Conservation (phyloP, 1,140 invertebrate genomes). For the Idris sp. region DNA sequence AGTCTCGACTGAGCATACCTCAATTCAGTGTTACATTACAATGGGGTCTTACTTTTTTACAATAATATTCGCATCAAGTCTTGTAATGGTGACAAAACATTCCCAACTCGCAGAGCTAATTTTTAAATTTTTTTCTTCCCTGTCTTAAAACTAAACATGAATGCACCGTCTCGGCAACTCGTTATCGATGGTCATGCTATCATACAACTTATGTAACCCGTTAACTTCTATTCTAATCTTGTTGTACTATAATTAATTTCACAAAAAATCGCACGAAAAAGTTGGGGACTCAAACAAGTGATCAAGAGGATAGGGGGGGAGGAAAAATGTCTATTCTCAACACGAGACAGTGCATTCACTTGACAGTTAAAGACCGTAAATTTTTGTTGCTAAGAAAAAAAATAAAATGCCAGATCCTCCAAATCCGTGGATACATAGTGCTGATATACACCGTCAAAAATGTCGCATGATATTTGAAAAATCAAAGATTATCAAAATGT, state of each 20-base stretch:
- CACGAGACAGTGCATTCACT: slow-evolving; percentile 25
- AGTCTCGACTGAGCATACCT: slow-evolving; percentile 68
- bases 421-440: slow-evolving; percentile 68
- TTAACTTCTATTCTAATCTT: too few relatives aligned
- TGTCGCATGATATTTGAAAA: slow-evolving; percentile 69
- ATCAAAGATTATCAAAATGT: slow-evolving; percentile 71
- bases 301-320: neutral
- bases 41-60: slow-evolving; percentile 76
- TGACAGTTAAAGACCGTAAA: slow-evolving; percentile 61
- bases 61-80: slow-evolving; percentile 75
- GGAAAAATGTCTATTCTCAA: slow-evolving; percentile 27
- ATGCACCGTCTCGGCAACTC: too few relatives aligned
- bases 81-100: slow-evolving; percentile 66
- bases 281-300: neutral
- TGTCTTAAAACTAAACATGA: too few relatives aligned
- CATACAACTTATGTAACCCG: too few relatives aligned
- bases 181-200: too few relatives aligned
- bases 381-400: slow-evolving; percentile 51
- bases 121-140: too few relatives aligned
- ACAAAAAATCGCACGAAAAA: too few relatives aligned
- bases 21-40: slow-evolving; percentile 75
- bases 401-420: slow-evolving; percentile 67
- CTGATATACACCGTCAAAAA: slow-evolving; percentile 60
- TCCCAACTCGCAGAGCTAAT: too few relatives aligned
- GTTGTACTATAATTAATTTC: too few relatives aligned